phyloP scores from a whole-genome alignment of 23 tunicate species.

The Ascidia mentula region DNA sequence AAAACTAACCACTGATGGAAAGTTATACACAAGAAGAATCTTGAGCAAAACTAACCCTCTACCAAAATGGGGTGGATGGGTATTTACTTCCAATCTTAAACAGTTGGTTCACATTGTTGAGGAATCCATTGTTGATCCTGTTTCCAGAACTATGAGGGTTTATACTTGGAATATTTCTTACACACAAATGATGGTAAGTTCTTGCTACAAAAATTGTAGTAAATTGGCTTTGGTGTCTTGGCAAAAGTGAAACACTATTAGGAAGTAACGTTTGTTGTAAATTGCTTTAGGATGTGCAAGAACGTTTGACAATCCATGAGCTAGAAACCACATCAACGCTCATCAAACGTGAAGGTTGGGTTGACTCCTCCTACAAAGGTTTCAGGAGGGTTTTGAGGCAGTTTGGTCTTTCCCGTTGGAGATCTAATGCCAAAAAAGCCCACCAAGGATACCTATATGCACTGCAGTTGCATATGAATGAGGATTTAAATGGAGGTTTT shows the following conservation, averaged over 20 bases:
- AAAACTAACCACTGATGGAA: constrained; percentile 21
- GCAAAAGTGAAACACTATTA: no score
- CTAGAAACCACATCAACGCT: constrained; percentile 18
- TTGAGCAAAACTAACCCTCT: constrained; percentile 72
- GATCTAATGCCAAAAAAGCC: constrained; percentile 69
- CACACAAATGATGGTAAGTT: constrained; percentile 43
- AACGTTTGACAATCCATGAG: constrained; percentile 22
- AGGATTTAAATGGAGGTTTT: not conserved
- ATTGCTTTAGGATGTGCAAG: constrained; percentile 43
- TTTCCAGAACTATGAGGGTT: constrained; percentile 33
- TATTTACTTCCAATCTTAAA: constrained; percentile 46
- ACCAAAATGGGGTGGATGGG: constrained; percentile 69
- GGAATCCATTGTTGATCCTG: constrained; percentile 69
- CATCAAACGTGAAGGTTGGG: constrained; percentile 66
- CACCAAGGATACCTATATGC: constrained; percentile 41
- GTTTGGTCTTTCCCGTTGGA: constrained; percentile 65
- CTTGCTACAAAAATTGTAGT: no score
- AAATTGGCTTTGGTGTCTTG: no score
- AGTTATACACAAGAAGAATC: constrained; percentile 63
- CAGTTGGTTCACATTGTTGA: constrained; percentile 45
- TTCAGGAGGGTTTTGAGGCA: constrained; percentile 51
- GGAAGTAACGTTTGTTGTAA: no score
- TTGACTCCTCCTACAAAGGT: constrained; percentile 68
- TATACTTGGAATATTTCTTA: constrained; percentile 77
- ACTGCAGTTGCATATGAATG: not conserved